A percentile compares a stretch with the other conserved stretches of the same genome.
These are phyloP conservation scores for Zeugodacus cucurbitae DNA, from an alignment of 1,140 invertebrate species.

Conservation along the genomic window DNA sequence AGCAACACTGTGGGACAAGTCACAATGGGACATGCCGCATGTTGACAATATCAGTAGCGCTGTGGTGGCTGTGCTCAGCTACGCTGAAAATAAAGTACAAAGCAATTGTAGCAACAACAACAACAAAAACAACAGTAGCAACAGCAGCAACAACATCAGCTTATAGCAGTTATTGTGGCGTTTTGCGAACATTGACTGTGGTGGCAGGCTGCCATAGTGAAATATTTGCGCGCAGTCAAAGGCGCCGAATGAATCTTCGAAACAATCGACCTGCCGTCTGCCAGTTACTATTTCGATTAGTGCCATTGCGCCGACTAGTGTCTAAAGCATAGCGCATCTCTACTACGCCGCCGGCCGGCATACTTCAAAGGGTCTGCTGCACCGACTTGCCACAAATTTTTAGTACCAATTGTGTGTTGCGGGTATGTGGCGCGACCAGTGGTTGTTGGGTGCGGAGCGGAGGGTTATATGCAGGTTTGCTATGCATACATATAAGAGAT, in stretches of 20 bases:
- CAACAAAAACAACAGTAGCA: not conserved
- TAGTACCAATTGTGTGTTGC: not conserved
- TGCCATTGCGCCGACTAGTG: not conserved
- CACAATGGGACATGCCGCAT: slow-evolving; percentile 25
- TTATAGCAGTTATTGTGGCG: not conserved
- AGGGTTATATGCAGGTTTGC: not conserved
- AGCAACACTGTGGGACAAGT: not conserved
- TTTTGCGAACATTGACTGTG: not conserved
- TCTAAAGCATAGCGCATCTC: not conserved
- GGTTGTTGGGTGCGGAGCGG: too few species aligned
- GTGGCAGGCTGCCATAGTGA: slow-evolving; percentile 11
- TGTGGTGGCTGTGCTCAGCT: not conserved
- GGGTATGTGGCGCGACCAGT: too few species aligned
- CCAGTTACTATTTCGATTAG: slow-evolving; percentile 27
- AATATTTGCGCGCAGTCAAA: slow-evolving; percentile 34
- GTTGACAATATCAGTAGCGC: slow-evolving; percentile 15
- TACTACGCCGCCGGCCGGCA: not conserved
- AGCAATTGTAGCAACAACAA: not conserved
- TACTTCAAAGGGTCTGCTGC: slow-evolving; percentile 22
- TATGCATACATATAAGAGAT: too few species aligned
- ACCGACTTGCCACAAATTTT: slow-evolving; percentile 17
- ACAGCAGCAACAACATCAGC: not conserved
- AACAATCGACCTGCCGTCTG: slow-evolving; percentile 16
- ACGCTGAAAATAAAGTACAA: too few species aligned
- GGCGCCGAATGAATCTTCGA: not conserved